Percentiles rank a stretch among this genome's conserved stretches.
Conservation (phyloP, 2,888 invertebrate genomes). For the Erebia palarica region DNA sequence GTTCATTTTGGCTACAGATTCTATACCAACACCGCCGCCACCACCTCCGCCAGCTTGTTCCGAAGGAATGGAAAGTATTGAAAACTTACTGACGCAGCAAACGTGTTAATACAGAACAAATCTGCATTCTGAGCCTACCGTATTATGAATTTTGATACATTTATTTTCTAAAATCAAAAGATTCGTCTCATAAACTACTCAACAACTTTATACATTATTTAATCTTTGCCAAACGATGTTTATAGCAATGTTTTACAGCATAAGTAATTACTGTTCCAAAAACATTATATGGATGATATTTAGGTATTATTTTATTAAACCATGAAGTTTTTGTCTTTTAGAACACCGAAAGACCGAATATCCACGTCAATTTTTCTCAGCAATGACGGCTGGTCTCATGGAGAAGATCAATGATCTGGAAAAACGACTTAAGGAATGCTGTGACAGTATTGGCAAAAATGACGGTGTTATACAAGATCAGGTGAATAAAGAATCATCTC, state of each 20-base stretch:
- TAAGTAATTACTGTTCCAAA: too few species aligned
- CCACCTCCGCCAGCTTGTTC: slow-evolving; percentile 21
- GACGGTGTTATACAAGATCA: slow-evolving; percentile 57
- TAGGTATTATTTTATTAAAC: background rate
- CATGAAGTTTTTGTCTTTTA: background rate
- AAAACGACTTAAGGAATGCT: slow-evolving; percentile 58
- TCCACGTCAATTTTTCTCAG: slow-evolving; percentile 35
- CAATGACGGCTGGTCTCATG: slow-evolving; percentile 43
- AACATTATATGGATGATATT: too few species aligned
- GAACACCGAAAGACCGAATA: slow-evolving; percentile 37
- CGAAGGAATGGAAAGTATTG: too few species aligned
- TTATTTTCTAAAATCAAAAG: too few species aligned
- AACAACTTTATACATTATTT: too few species aligned
- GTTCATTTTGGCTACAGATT: slow-evolving; percentile 8
- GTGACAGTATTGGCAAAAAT: slow-evolving; percentile 53
- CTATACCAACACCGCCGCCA: slow-evolving; percentile 18
- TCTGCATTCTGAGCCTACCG: too few species aligned
- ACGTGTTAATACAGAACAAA: too few species aligned
- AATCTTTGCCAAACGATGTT: too few species aligned
- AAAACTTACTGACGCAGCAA: too few species aligned
- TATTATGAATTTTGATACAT: too few species aligned
- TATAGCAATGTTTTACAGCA: too few species aligned
- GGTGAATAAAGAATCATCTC: slow-evolving; percentile 39
- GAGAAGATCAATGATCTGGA: slow-evolving; percentile 58
- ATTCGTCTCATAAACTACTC: too few species aligned